Conservation (phyloP, 2,797 vertebrate species). For the Phyllotis vaccarum region DNA sequence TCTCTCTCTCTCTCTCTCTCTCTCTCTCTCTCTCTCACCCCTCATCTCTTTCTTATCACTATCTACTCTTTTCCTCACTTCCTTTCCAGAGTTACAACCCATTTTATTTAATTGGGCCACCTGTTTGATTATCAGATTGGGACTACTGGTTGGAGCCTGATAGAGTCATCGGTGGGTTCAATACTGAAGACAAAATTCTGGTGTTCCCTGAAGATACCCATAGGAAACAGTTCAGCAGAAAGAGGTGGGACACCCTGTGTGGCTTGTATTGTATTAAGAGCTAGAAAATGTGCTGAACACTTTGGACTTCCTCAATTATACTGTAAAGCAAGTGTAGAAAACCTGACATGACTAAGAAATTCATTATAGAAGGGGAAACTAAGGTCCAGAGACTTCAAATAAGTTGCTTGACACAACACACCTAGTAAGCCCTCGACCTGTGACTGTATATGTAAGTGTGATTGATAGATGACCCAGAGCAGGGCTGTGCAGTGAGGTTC, state of each 20-base stretch:
- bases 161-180: background rate
- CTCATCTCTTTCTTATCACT: background rate
- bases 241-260: background rate
- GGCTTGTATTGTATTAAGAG: conserved; percentile 37
- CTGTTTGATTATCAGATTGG: background rate
- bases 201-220: background rate
- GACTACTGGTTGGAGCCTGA: background rate
- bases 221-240: background rate
- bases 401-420: background rate
- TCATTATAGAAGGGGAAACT: conserved; percentile 43
- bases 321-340: conserved; percentile 14
- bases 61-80: background rate
- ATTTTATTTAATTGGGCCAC: background rate
- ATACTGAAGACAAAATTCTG: background rate
- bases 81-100: background rate
- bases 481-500: background rate
- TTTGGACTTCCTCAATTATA: background rate
- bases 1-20: no score
- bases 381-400: conserved; percentile 24
- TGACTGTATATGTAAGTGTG: background rate
- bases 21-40: no score
- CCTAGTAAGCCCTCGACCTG: background rate
- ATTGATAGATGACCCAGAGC: background rate
- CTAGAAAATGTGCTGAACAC: background rate
- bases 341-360: background rate